Evolutionary conservation across 2,113 vertebrate genomes (phyloP).

Genomic region (Corynorhinus townsendii): DNA sequence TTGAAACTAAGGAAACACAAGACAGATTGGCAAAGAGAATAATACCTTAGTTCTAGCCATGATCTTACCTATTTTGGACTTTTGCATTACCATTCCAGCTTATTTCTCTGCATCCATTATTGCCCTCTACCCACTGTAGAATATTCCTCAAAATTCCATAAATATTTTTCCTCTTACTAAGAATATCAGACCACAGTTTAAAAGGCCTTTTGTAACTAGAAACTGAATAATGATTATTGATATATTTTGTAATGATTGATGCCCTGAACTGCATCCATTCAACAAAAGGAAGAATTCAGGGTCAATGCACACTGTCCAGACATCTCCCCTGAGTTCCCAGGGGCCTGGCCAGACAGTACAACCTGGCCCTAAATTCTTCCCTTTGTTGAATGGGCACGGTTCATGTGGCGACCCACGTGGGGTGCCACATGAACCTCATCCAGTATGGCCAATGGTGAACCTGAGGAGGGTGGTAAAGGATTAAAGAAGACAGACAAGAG

Average conservation of each 20-base stretch:
- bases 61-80: neutral
- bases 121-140: neutral
- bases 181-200: neutral
- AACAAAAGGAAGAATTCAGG: too few species aligned
- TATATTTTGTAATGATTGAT: neutral
- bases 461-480: too few species aligned
- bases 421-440: too few species aligned
- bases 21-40: neutral
- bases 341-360: too few species aligned
- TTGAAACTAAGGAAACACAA: neutral
- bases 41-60: neutral
- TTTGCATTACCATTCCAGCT: neutral
- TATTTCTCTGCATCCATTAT: neutral
- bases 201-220: neutral
- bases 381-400: too few species aligned
- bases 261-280: too few species aligned
- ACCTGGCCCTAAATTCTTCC: too few species aligned
- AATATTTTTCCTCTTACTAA: neutral
- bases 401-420: too few species aligned
- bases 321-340: too few species aligned
- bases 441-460: too few species aligned
- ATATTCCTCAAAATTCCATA: neutral
- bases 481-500: too few species aligned
- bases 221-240: neutral
- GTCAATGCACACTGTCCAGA: too few species aligned